Evolutionary conservation across 37 sponge, comb jelly and placozoan species (phyloP).

Genomic region (Ephydatia muelleri): DNA sequence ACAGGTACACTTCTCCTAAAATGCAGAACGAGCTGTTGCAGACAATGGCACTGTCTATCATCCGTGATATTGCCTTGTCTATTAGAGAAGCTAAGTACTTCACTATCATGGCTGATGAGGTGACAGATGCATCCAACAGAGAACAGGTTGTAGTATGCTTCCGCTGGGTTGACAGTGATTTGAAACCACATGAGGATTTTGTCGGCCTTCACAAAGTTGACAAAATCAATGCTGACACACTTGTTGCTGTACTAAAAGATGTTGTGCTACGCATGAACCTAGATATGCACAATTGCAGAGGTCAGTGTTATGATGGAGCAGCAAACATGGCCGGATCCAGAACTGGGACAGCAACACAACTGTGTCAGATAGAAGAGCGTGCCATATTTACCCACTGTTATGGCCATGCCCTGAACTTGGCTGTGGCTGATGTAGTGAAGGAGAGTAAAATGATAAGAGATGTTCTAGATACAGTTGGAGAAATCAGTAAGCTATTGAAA

Average conservation of each 20-base stretch:
- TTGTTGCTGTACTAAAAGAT: constrained; percentile 39
- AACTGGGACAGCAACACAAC: constrained; percentile 39
- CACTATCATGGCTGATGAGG: constrained; percentile 57
- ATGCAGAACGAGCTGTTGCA: no score
- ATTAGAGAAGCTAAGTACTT: constrained; percentile 10
- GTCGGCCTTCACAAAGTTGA: constrained; percentile 35
- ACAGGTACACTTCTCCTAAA: no score
- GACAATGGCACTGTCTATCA: no score
- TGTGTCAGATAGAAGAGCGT: constrained; percentile 16
- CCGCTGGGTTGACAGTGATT: constrained; percentile 52
- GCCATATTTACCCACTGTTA: constrained; percentile 26
- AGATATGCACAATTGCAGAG: constrained; percentile 35
- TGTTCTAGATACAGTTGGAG: constrained; percentile 17
- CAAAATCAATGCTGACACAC: constrained; percentile 16
- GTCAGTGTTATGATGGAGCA: constrained; percentile 77
- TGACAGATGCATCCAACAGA: constrained; percentile 53
- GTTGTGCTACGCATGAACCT: constrained; percentile 47
- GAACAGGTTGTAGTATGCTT: constrained; percentile 43
- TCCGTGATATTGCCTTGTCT: no score
- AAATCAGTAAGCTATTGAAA: constrained; percentile 43
- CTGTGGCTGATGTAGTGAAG: constrained; percentile 38
- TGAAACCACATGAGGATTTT: constrained; percentile 50
- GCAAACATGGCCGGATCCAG: constrained; percentile 49
- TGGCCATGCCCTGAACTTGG: constrained; percentile 51
- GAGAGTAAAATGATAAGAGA: neutral